These are phyloP conservation scores for Rhabditophanes sp. DNA, from an alignment of 2,888 invertebrate genomes.

Conservation along the genomic window DNA sequence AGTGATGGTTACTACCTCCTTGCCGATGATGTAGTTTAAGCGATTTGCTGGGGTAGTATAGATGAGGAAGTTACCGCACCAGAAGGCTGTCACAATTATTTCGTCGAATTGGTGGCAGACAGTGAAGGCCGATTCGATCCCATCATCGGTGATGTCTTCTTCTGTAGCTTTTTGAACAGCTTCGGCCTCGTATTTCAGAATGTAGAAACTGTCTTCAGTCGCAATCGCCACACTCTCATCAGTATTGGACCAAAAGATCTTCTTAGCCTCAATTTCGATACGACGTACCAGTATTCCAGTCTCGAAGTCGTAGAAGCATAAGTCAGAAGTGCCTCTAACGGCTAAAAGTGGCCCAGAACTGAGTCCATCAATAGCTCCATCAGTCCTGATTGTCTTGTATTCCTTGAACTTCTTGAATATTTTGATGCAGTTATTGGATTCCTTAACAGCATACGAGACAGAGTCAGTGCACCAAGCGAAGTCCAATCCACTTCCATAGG, in stretches of 20 bases:
- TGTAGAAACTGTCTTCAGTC: conserved; percentile 80
- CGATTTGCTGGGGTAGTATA: conserved; percentile 93
- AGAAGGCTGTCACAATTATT: conserved; percentile 33
- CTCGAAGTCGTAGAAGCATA: conserved; percentile 93
- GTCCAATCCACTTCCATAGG: conserved; percentile 88
- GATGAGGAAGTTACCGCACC: conserved; percentile 78
- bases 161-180: conserved; percentile 63
- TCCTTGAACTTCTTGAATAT: conserved; percentile 85
- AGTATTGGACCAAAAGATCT: conserved; percentile 81
- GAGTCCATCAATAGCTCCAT: conserved; percentile 61
- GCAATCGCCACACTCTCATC: conserved; percentile 80
- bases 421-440: conserved; percentile 72
- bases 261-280: conserved; percentile 78
- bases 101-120: too few species aligned
- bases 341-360: conserved; percentile 76
- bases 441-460: conserved; percentile 61
- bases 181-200: conserved; percentile 67
- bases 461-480: conserved; percentile 95
- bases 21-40: conserved; percentile 47
- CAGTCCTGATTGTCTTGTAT: conserved; percentile 61
- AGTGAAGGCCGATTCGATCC: conserved; percentile 87
- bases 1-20: neutral
- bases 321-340: conserved; percentile 73
- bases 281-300: conserved; percentile 69
- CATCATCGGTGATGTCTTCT: conserved; percentile 67